A percentile compares a stretch with the other conserved stretches of the same genome.
Conservation (phyloP, 2,888 invertebrate species). For the Terebella lapidaria region DNA sequence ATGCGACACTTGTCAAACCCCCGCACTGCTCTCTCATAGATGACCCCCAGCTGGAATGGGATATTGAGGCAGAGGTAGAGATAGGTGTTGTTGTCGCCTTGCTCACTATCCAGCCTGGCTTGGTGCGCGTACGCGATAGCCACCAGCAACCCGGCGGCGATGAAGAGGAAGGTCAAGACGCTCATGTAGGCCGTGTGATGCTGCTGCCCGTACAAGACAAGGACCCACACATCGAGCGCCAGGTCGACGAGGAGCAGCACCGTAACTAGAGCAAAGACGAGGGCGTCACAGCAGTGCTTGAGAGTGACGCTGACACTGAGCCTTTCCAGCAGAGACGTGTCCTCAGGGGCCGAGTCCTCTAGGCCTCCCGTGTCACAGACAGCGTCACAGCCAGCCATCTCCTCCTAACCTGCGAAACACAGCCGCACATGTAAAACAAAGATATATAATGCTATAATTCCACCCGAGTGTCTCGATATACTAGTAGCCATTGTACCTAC, state of each 20-base stretch:
- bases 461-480: no score
- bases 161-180: slow-evolving; percentile 3
- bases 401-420: slow-evolving; percentile 3
- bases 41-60: slow-evolving; percentile 21
- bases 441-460: no score
- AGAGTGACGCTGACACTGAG: neutral
- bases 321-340: neutral
- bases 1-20: neutral
- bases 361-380: no score
- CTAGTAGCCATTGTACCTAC: no score
- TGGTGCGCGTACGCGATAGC: slow-evolving; percentile 12
- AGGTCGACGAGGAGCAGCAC: slow-evolving; percentile 13
- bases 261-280: slow-evolving; percentile 19
- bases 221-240: slow-evolving; percentile 16
- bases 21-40: slow-evolving; percentile 7
- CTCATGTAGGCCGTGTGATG: slow-evolving; percentile 6
- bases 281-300: slow-evolving; percentile 3
- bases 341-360: neutral
- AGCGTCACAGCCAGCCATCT: no score
- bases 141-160: slow-evolving; percentile 1
- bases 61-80: slow-evolving; percentile 16
- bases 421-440: no score
- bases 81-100: neutral
- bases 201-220: slow-evolving; percentile 10
- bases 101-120: slow-evolving; percentile 1